A percentile compares a stretch with the other conserved stretches of the same genome.
These are phyloP conservation scores for Hirtodrosophila alboralis DNA, from an alignment of 2,888 invertebrate species.

Conservation along the genomic window DNA sequence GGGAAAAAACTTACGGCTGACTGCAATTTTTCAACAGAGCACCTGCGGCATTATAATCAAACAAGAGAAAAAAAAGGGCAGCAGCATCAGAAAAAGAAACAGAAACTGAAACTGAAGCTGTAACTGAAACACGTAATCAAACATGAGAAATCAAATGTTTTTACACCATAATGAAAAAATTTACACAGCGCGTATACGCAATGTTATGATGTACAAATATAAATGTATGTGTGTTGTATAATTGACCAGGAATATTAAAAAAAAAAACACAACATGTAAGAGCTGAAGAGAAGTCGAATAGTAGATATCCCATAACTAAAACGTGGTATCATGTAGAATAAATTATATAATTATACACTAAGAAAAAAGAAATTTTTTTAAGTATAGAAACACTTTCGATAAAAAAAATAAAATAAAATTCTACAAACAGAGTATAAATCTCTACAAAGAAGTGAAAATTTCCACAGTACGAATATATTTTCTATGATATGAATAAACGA, in stretches of 20 bases:
- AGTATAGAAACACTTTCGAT: no score
- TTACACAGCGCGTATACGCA: conserved; percentile 29
- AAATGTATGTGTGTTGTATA: neutral
- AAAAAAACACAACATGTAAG: neutral
- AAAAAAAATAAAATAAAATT: no score
- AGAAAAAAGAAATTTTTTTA: no score
- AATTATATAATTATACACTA: no score
- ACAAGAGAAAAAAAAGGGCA: neutral
- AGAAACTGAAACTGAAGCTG: neutral
- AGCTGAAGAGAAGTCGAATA: no score
- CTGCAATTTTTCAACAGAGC: conserved; percentile 20
- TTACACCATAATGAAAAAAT: conserved; percentile 20
- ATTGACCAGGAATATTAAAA: neutral
- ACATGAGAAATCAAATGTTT: conserved; percentile 32
- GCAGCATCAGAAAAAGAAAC: conserved; percentile 1
- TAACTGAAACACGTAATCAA: conserved; percentile 21
- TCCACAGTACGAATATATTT: no score
- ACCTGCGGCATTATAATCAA: conserved; percentile 33
- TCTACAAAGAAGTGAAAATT: no score
- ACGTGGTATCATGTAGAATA: no score
- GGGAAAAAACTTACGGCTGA: conserved; percentile 8
- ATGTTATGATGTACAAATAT: conserved; percentile 3
- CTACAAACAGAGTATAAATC: no score
- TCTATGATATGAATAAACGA: no score
- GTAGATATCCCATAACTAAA: no score